These are phyloP conservation scores for Oceanites oceanicus DNA, from an alignment of 2,113 vertebrate species.

Conservation along the genomic window DNA sequence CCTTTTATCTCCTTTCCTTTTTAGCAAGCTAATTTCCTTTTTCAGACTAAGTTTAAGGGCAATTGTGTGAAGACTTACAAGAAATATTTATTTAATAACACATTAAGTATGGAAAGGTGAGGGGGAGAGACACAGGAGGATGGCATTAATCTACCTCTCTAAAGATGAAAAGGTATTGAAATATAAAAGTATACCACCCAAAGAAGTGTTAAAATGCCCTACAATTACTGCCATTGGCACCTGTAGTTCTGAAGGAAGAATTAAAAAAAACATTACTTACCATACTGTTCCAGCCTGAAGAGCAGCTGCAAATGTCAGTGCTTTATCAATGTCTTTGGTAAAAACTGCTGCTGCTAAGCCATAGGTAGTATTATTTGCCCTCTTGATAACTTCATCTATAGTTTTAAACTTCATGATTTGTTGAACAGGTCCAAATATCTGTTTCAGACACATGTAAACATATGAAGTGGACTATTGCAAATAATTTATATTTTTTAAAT, in stretches of 20 bases:
- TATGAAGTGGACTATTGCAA: background rate
- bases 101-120: rapidly evolving
- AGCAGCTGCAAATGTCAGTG: constrained; percentile 81
- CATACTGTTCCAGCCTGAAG: constrained; percentile 89
- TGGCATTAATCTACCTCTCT: background rate
- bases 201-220: background rate
- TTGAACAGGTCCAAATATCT: constrained; percentile 93
- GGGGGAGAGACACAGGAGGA: background rate
- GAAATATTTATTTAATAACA: background rate
- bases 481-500: background rate
- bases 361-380: constrained; percentile 85
- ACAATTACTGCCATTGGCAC: background rate
- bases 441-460: background rate
- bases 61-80: background rate
- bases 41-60: background rate
- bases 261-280: constrained; percentile 61
- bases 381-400: constrained; percentile 82
- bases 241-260: background rate
- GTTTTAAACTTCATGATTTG: constrained; percentile 89
- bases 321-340: constrained; percentile 86
- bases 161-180: background rate
- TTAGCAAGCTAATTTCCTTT: background rate
- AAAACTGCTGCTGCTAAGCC: constrained; percentile 88
- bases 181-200: background rate
- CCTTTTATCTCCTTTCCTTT: background rate